Conservation (phyloP, 2,888 invertebrate species). For the Heliconius aoede region DNA sequence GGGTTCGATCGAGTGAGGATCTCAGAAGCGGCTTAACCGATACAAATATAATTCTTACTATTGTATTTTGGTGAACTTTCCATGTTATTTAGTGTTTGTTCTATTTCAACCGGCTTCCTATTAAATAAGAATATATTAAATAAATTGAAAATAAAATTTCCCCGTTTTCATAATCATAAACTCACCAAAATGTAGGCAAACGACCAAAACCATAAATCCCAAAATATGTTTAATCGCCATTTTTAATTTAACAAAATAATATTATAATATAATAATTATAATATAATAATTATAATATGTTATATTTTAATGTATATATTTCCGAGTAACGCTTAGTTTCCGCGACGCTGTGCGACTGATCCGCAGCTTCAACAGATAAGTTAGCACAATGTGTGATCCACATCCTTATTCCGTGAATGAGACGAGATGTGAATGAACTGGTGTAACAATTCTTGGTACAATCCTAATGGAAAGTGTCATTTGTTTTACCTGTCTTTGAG, state of each 20-base stretch:
- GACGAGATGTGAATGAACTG: constrained; percentile 44
- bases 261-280: not conserved
- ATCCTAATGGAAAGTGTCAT: constrained; percentile 15
- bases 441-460: constrained; percentile 26
- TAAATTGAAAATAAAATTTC: not conserved
- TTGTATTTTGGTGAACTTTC: too few species aligned
- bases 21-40: too few species aligned
- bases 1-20: too few species aligned
- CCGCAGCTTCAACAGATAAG: constrained; percentile 33
- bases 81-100: too few species aligned
- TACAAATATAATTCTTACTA: too few species aligned
- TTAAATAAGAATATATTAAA: not conserved
- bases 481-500: not conserved
- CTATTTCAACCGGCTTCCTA: too few species aligned
- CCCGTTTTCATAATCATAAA: not conserved
- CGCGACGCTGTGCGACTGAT: constrained; percentile 39
- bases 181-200: constrained; percentile 43
- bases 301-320: constrained; percentile 26
- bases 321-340: constrained; percentile 11
- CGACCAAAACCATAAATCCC: constrained; percentile 30
- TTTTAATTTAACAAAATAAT: not conserved
- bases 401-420: constrained; percentile 52
- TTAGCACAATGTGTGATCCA: constrained; percentile 46
- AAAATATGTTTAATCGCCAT: constrained; percentile 41
- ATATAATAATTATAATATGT: not conserved